Conservation (phyloP, 1,140 invertebrate genomes). For the Penaeus chinensis region DNA sequence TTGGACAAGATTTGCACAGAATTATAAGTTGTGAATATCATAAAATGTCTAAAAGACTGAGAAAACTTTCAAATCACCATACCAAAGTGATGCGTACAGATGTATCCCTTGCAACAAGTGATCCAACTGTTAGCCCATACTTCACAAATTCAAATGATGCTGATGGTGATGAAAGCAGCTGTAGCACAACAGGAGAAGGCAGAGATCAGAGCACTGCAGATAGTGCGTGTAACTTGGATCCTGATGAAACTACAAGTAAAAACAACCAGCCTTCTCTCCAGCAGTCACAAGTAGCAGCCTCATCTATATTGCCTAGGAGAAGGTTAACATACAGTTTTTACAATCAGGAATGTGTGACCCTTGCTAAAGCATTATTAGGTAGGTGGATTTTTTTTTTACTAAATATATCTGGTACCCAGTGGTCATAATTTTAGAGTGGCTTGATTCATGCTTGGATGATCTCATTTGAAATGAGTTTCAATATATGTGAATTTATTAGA, state of each 20-base stretch:
- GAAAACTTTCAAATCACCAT: too few relatives aligned
- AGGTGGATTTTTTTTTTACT: slow-evolving; percentile 62
- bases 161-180: not conserved
- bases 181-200: not conserved
- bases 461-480: not conserved
- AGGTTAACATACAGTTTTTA: slow-evolving; percentile 46
- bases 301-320: not conserved
- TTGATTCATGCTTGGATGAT: not conserved
- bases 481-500: not conserved
- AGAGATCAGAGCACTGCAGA: not conserved
- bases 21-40: too few relatives aligned
- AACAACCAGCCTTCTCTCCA: not conserved
- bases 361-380: slow-evolving; percentile 76
- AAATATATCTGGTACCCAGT: not conserved
- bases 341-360: slow-evolving; percentile 42
- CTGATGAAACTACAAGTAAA: not conserved
- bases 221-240: slow-evolving; percentile 12
- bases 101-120: not conserved
- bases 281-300: not conserved
- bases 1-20: too few relatives aligned
- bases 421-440: not conserved
- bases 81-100: too few relatives aligned
- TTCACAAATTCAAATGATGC: not conserved
- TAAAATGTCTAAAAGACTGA: too few relatives aligned
- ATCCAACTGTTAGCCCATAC: not conserved